Conservation (phyloP, 2,797 vertebrate species). For the Arnoldichthys spilopterus region DNA sequence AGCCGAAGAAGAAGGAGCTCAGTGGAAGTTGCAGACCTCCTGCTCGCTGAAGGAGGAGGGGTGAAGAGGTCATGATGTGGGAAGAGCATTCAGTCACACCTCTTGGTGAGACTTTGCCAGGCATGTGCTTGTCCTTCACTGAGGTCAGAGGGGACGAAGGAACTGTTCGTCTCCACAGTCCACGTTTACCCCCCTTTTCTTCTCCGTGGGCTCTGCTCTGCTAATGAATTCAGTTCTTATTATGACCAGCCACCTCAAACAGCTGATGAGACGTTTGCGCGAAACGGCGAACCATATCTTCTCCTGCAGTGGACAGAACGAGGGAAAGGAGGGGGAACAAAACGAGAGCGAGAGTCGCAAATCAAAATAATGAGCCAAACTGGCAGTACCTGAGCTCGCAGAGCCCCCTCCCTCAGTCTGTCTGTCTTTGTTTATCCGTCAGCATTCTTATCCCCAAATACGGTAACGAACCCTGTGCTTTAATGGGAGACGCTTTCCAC, state of each 20-base stretch:
- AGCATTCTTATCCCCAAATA: slow-evolving; percentile 4
- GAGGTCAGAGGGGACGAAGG: slow-evolving; percentile 31
- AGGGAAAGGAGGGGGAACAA: slow-evolving; percentile 37
- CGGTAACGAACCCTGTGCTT: slow-evolving; percentile 35
- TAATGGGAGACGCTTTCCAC: slow-evolving; percentile 16
- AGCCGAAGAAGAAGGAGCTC: background rate
- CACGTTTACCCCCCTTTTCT: slow-evolving; percentile 9
- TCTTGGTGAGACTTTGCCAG: slow-evolving; percentile 52
- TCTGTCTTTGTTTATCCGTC: slow-evolving; percentile 30
- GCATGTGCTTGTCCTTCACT: slow-evolving; percentile 38
- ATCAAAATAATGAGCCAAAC: slow-evolving; percentile 82
- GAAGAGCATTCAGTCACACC: slow-evolving; percentile 18
- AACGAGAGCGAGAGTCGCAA: slow-evolving; percentile 67
- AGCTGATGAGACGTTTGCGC: slow-evolving; percentile 56
- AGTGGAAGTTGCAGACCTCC: background rate
- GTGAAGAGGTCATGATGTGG: slow-evolving; percentile 42
- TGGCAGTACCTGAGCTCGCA: slow-evolving; percentile 55
- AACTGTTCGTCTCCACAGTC: background rate
- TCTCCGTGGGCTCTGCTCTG: slow-evolving; percentile 7
- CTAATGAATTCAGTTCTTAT: slow-evolving; percentile 51
- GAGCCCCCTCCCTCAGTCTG: slow-evolving; percentile 19
- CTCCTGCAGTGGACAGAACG: slow-evolving; percentile 74
- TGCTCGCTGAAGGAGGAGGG: background rate
- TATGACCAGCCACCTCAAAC: slow-evolving; percentile 47
- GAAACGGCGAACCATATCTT: slow-evolving; percentile 69